phyloP scores from a whole-genome alignment of 2,797 vertebrate genomes.

The Gadopsis bispinosus region DNA sequence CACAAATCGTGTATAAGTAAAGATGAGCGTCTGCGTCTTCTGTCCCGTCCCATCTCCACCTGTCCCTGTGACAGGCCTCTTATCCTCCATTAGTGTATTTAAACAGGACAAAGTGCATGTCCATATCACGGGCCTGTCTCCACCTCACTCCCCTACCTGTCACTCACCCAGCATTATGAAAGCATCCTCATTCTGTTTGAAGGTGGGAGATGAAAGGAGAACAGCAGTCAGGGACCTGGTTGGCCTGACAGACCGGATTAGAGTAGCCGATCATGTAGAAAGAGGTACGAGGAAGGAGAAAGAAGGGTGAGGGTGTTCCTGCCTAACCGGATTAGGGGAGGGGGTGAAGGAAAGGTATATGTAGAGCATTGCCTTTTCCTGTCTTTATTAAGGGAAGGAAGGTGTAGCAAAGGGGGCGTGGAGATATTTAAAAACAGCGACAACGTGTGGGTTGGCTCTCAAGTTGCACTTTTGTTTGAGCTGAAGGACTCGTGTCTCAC shows the following conservation, averaged over 20 bases:
- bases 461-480: conserved; percentile 42
- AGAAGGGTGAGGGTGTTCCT: conserved; percentile 70
- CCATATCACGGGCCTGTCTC: conserved; percentile 70
- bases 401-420: conserved; percentile 45
- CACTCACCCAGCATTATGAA: conserved; percentile 79
- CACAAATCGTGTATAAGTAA: conserved; percentile 48
- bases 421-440: conserved; percentile 46
- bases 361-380: conserved; percentile 53
- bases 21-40: conserved; percentile 70
- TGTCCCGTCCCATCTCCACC: conserved; percentile 76
- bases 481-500: conserved; percentile 46
- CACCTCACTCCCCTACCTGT: conserved; percentile 69
- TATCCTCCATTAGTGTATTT: conserved; percentile 83
- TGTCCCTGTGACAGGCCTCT: conserved; percentile 75
- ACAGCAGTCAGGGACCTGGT: conserved; percentile 61
- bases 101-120: conserved; percentile 85
- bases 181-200: conserved; percentile 86
- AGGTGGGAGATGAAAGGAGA: conserved; percentile 83
- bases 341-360: conserved; percentile 53
- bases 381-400: conserved; percentile 61
- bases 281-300: conserved; percentile 48
- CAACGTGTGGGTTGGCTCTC: conserved; percentile 27
- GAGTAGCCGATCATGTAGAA: conserved; percentile 40
- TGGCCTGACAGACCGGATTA: conserved; percentile 76
- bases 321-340: conserved; percentile 75